A percentile compares a stretch with the other conserved stretches of the same genome.
These are phyloP conservation scores for Coluber constrictor DNA, from an alignment of 2,797 vertebrate species.

Conservation along the genomic window DNA sequence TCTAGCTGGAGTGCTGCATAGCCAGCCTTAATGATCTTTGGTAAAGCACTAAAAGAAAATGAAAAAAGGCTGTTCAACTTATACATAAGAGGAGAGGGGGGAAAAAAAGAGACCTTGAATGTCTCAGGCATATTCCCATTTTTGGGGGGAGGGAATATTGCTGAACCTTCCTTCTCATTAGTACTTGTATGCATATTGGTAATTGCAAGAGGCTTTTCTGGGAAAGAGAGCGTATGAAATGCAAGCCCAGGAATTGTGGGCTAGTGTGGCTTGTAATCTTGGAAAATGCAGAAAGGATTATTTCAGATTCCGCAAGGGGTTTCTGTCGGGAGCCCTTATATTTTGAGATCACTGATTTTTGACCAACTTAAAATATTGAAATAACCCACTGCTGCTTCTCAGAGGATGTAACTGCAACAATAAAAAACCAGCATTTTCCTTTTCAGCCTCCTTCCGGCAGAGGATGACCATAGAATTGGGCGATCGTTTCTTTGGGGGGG, in stretches of 20 bases:
- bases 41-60: conserved; percentile 83
- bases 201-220: conserved; percentile 38
- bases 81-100: conserved; percentile 35
- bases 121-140: conserved; percentile 45
- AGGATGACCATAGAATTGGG: conserved; percentile 77
- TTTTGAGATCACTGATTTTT: conserved; percentile 58
- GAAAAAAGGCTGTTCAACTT: conserved; percentile 69
- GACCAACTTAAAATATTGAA: conserved; percentile 65
- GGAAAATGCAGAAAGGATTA: conserved; percentile 33
- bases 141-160: conserved; percentile 40
- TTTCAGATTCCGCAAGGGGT: conserved; percentile 55
- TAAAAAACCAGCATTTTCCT: conserved; percentile 61
- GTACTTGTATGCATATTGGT: conserved; percentile 49
- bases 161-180: conserved; percentile 22
- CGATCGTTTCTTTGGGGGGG: conserved; percentile 65
- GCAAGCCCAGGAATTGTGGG: conserved; percentile 41
- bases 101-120: conserved; percentile 37
- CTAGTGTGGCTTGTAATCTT: conserved; percentile 57
- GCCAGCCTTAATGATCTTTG: conserved; percentile 98
- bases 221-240: conserved; percentile 53
- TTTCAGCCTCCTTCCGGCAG: conserved; percentile 47
- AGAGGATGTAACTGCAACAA: conserved; percentile 57
- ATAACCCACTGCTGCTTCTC: conserved; percentile 66
- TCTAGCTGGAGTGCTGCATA: conserved; percentile 95
- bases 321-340: conserved; percentile 53